Conservation (phyloP, 1,140 invertebrate genomes). For the Drosophila simulans region DNA sequence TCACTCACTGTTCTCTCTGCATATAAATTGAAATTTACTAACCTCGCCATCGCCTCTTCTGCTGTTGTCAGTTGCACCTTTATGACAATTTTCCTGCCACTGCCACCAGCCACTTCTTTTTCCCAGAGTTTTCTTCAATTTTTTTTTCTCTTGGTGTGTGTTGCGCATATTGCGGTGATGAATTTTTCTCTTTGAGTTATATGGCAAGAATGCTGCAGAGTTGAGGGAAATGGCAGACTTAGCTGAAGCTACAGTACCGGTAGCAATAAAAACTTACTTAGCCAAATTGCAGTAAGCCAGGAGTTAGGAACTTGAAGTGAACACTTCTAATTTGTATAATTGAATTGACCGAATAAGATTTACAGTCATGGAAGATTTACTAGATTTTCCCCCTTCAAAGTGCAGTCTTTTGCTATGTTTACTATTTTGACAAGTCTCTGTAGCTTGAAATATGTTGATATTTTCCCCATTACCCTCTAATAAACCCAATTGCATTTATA, state of each 20-base stretch:
- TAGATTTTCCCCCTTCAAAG: neutral
- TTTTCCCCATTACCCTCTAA: neutral
- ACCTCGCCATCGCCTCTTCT: conserved; percentile 34
- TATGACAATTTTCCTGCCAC: conserved; percentile 83
- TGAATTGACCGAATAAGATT: neutral
- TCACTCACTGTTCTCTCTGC: conserved; percentile 77
- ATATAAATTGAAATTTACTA: conserved; percentile 85
- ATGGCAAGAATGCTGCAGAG: conserved; percentile 33
- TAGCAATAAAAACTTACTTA: conserved; percentile 77
- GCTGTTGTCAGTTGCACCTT: conserved; percentile 81
- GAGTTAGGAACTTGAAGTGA: conserved; percentile 2
- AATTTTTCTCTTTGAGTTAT: conserved; percentile 84
- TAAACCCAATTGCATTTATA: conserved; percentile 15
- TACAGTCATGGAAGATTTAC: neutral
- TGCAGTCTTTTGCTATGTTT: too few species aligned
- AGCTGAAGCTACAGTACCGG: conserved; percentile 9
- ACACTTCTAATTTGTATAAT: conserved; percentile 34
- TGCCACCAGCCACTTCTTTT: conserved; percentile 50
- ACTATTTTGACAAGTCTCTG: neutral
- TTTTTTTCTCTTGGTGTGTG: conserved; percentile 34
- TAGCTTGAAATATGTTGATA: neutral
- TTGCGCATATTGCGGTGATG: conserved; percentile 81
- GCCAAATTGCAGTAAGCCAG: conserved; percentile 65
- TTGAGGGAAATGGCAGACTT: neutral
- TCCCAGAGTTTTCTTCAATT: conserved; percentile 21